Evolutionary conservation across 2,113 vertebrate genomes (phyloP).

Genomic region (Nycticryphes semicollaris): DNA sequence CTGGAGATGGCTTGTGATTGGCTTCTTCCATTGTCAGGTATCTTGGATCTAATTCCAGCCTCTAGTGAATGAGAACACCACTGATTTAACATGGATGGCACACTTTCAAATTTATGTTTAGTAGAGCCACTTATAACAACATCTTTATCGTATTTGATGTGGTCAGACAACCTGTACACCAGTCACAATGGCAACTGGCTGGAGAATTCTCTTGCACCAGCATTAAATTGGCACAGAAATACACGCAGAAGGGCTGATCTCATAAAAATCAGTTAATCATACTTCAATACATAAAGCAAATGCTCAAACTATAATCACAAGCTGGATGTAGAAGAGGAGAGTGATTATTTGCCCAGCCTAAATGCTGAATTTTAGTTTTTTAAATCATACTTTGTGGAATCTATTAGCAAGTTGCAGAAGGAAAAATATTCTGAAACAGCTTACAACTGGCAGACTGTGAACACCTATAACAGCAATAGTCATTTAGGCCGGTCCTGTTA

Average conservation of each 20-base stretch:
- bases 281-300: background rate
- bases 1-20: background rate
- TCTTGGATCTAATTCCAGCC: background rate
- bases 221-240: background rate
- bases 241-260: background rate
- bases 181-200: background rate
- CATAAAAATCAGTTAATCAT: background rate
- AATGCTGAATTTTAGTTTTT: background rate
- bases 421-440: background rate
- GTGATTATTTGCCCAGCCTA: background rate
- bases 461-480: background rate
- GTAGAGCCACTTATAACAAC: background rate
- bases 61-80: background rate
- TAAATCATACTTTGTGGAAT: background rate
- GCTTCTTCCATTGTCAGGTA: background rate
- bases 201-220: background rate
- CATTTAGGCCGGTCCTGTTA: background rate
- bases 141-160: background rate
- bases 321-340: background rate
- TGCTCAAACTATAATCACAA: background rate
- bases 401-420: background rate
- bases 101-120: background rate
- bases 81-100: background rate
- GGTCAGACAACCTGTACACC: background rate
- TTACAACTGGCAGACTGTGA: background rate